These are phyloP conservation scores for Cerastis leucographa DNA, from an alignment of 2,888 invertebrate genomes.

Conservation along the genomic window DNA sequence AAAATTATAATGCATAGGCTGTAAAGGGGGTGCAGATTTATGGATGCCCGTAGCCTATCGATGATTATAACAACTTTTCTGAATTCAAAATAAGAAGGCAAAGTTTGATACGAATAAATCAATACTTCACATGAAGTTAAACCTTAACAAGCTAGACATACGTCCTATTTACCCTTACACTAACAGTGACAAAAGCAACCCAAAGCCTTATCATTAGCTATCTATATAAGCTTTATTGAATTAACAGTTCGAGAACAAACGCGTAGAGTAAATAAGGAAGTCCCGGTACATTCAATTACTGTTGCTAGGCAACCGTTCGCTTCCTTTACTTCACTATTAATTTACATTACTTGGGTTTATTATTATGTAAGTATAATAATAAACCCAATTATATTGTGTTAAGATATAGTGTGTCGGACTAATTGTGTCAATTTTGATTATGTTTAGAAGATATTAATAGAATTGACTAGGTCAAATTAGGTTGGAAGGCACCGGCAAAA, in stretches of 20 bases:
- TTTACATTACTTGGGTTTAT: slow-evolving; percentile 61
- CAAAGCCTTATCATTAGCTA: slow-evolving; percentile 49
- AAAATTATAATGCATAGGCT: slow-evolving; percentile 17
- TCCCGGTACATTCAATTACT: slow-evolving; percentile 70
- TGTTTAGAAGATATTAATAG: not conserved
- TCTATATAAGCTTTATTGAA: slow-evolving; percentile 50
- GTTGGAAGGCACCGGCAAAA: not conserved
- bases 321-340: slow-evolving; percentile 62
- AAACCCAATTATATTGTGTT: slow-evolving; percentile 47
- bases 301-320: slow-evolving; percentile 69
- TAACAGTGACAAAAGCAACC: slow-evolving; percentile 8
- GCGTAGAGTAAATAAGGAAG: slow-evolving; percentile 66
- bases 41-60: not conserved
- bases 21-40: not conserved
- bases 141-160: not conserved
- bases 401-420: slow-evolving; percentile 36
- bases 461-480: not conserved
- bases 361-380: slow-evolving; percentile 20
- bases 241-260: slow-evolving; percentile 61
- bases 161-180: not conserved
- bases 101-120: not conserved
- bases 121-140: not conserved
- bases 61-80: not conserved
- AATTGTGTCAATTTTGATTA: slow-evolving; percentile 34
- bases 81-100: not conserved